Conservation (phyloP, 2,797 vertebrate genomes). For the Nyctalus aviator region DNA sequence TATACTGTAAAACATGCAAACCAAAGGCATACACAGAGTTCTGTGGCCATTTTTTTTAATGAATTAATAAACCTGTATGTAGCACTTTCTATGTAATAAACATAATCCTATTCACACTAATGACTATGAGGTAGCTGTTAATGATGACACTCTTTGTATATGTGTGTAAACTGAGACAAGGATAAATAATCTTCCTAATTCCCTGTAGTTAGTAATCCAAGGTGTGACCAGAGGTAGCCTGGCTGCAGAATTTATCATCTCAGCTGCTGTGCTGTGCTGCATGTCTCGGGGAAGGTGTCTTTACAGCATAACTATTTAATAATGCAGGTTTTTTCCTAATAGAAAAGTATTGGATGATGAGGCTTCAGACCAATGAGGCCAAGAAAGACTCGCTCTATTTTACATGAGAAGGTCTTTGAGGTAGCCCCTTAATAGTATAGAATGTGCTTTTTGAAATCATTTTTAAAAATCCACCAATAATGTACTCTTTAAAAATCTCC, state of each 20-base stretch:
- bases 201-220: not conserved
- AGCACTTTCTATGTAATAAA: not conserved
- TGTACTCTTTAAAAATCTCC: not conserved
- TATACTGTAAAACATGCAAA: not conserved
- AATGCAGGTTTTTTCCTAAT: not conserved
- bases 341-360: not conserved
- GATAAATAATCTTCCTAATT: not conserved
- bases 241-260: not conserved
- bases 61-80: not conserved
- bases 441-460: not conserved
- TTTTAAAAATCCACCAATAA: not conserved
- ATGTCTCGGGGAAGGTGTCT: not conserved
- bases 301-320: not conserved
- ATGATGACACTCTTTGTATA: not conserved
- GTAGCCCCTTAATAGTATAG: not conserved
- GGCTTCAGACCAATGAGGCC: not conserved
- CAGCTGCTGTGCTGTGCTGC: accelerated
- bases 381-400: not conserved
- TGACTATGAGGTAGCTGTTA: not conserved
- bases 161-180: not conserved
- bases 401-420: not conserved
- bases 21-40: not conserved
- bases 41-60: not conserved
- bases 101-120: not conserved
- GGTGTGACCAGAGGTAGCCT: not conserved